These are phyloP conservation scores for Cephalopachus bancanus DNA, from an alignment of 2,797 vertebrate genomes.

Conservation along the genomic window DNA sequence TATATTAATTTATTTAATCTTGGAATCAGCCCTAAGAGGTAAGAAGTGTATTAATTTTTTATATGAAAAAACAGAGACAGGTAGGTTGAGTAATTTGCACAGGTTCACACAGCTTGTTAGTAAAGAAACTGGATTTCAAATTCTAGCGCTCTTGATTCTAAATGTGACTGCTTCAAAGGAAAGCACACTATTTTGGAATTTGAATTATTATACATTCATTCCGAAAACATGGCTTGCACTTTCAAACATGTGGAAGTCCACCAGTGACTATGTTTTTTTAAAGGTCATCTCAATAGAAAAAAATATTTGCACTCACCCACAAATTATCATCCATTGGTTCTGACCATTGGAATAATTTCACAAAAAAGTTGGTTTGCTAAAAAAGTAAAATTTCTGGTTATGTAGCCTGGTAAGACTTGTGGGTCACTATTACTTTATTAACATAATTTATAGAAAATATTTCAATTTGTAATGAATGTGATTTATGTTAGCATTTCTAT, in stretches of 20 bases:
- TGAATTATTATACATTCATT: neutral
- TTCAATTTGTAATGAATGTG: neutral
- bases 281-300: neutral
- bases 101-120: neutral
- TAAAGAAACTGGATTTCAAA: neutral
- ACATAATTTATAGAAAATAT: neutral
- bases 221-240: neutral
- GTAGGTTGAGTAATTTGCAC: neutral
- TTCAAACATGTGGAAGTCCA: neutral
- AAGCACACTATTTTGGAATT: neutral
- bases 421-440: neutral
- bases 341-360: neutral
- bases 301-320: neutral
- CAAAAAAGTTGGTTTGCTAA: neutral
- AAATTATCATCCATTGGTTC: neutral
- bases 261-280: neutral
- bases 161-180: neutral
- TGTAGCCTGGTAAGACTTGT: neutral
- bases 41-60: neutral
- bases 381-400: neutral
- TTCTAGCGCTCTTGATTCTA: neutral
- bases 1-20: neutral
- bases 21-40: neutral
- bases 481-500: neutral
- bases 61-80: neutral